Evolutionary conservation across 2,797 vertebrate genomes (phyloP), one percentile per base, ranked within the genome.

Genomic region (Euthynnus affinis): DNA sequence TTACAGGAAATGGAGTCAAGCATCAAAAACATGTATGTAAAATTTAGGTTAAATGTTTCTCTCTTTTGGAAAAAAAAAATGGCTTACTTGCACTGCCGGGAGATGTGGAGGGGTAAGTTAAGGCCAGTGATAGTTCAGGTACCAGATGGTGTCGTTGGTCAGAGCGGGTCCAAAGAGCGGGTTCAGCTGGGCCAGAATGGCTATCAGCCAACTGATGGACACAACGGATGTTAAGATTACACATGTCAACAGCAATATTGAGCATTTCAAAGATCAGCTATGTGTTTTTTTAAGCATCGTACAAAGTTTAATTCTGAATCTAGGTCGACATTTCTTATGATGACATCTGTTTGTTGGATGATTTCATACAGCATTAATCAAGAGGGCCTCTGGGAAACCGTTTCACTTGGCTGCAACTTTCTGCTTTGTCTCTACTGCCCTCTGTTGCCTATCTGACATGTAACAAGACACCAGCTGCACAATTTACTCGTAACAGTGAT

Each of bases 151-250:
- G 18, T 99, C 95, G 67, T 94, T 95, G 78, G 85, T 96, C 89
- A 99, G 84, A 60, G 96, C 82, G 0, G 98, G 98, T 78, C 98
- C 98, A 91, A 98, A 96, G 23, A 99, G 95, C 2, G 98, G 98
- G 92, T 99, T 99, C 81, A 99, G 95, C 27, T 99, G 98, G 81
- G 98, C 94, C 85, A 99, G 94, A 87, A 99, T 98, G 9, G 98
- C 98, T 91, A 99, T 99, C 88, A 99, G 94, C 98, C 98, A 99
- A 91, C 98, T 99, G 92, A 76, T 84, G 86, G 77, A 92, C 3
- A 93, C 83, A 85, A 77, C 5, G 74, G 17, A 90, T 51, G 86
- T 27, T 37, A 25, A 49, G n/a, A 55, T 59, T 20, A 64, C 1
- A 10, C 6, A 1, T 17, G 4, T 65, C 12, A 42, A 57, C 12